Base-by-base conservation (phyloP, 2,888 invertebrate species). In the Teleiodes luculella region DNA sequence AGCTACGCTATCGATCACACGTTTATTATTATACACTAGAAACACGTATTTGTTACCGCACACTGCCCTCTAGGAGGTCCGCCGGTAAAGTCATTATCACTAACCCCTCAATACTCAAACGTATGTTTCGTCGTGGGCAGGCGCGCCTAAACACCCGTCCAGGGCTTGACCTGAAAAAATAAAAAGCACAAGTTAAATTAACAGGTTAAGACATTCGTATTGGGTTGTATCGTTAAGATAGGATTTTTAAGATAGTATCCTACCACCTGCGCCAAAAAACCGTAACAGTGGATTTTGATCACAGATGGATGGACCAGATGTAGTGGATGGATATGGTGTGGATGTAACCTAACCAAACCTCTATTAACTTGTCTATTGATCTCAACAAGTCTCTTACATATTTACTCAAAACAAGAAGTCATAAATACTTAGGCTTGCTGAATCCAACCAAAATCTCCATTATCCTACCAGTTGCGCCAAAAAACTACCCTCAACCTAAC, bases 21-120 rank as follows among this genome's bases (percentile, higher is more conserved):
- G 30, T 18, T 47, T 43, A 28, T 47, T 47, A 47, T 28, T 24
- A 24, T 24, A 39, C n/a, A 20, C 35, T 48, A 48, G 20, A 18
- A 35, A 28, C 48, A 48, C 47, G 24, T 43, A 18, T 20, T 5
- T 10, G n/a, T 43, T 6, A 43, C 43, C 16, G 11, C 2, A 4
- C 8, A 37, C 41, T 37, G 53, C 41, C 66, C 63, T 59, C 73
- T 72, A 66, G 55, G 74, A 74, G 74, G 72, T 70, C 71, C 62
- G 61, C 65, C 65, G 70, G 68, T 55, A n/a, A 64, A 62, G 64
- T 68, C 75, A 80, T 74, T 78, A 80, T 79, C 80, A 79, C 78
- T 75, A 72, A 74, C 11, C 31, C 28, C 16, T 20, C 20, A 20
- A 13, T 20, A 20, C 37, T 48, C 65, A 66, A 54, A 70, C 70